phyloP scores from a whole-genome alignment of 1,140 invertebrate species.

The Macrostomum lignano region DNA sequence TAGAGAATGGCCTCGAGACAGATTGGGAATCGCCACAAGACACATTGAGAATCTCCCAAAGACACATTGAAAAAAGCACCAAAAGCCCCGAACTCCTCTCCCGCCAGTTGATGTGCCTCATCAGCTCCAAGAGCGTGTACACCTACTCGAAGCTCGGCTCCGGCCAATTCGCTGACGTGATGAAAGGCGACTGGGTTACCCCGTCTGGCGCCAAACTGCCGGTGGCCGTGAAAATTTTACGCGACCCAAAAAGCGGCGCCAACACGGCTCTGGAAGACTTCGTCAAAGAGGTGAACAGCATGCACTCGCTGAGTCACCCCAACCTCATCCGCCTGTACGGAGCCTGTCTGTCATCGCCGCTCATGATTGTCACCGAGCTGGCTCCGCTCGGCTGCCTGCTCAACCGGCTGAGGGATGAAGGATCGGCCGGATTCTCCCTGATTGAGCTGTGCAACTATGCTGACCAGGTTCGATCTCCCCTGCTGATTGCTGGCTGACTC shows the following conservation, averaged over 20 bases:
- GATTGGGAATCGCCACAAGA: too few species aligned
- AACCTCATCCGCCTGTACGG: conserved; percentile 77
- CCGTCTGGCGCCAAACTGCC: conserved; percentile 19
- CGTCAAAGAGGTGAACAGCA: conserved; percentile 76
- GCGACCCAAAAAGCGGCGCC: conserved; percentile 58
- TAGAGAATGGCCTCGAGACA: too few species aligned
- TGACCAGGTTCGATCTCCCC: too few species aligned
- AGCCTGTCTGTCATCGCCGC: conserved; percentile 60
- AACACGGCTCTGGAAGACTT: conserved; percentile 80
- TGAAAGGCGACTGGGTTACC: conserved; percentile 49
- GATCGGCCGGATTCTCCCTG: too few species aligned
- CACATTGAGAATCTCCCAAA: too few species aligned
- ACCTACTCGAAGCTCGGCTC: conserved; percentile 51
- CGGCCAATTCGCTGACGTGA: conserved; percentile 77
- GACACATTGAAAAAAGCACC: neutral
- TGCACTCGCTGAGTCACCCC: conserved; percentile 71
- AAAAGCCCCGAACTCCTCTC: neutral
- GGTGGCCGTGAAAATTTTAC: conserved; percentile 77
- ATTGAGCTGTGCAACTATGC: too few species aligned
- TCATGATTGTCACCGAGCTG: conserved; percentile 94
- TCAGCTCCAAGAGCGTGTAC: conserved; percentile 36
- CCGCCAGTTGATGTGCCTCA: conserved; percentile 48
- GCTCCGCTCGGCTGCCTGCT: conserved; percentile 62
- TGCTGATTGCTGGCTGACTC: too few species aligned
- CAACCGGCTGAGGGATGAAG: conserved; percentile 59